Base-by-base conservation (phyloP, 1,140 invertebrate species). In the Drosophila dunni region DNA sequence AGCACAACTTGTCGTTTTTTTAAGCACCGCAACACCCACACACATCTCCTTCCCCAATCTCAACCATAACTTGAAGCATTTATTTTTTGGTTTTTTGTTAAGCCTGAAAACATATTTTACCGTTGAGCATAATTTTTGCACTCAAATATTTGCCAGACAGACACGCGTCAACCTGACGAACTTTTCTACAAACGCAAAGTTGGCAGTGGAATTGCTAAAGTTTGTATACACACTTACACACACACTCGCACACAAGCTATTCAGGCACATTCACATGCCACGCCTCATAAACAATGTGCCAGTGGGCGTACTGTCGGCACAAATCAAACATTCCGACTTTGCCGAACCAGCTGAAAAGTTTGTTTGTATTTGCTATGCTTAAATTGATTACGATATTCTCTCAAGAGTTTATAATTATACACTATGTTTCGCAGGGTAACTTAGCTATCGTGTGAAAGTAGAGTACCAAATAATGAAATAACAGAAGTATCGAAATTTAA, bases 321-420 rank as follows among this genome's bases (percentile, higher is more conserved):
- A 78, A 78, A 78, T 78, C 75, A 78, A 78, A 78, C 54, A 78
- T 68, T 40, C 53, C 60, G 58, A 70, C 53, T 50, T 62, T 64
- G 57, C 29, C 73, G 17, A 40, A 50, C 33, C 56, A 48, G 61
- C 67, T 63, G 38, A 58, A 50, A 67, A 63, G 45, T 74, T 38
- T 77, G 75, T 73, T 73, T 61, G 67, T 74, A 58, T 77, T 74
- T 68, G 53, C 64, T 58, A 68, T 75, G 71, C 75, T 75, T 78
- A 78, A 78, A 78, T 78, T 78, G 75, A 78, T 78, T 78, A 78
- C 64, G 71, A 69, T 64, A 65, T 65, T 69, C 56, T 58, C 50
- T 46, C 75, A 70, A 68, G 54, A 56, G 42, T 53, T 74, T 62
- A 69, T 56, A 74, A 62, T 74, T 74, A 69, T 74, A 57, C 71